Evolutionary conservation across 2,797 vertebrate species (phyloP), one percentile per base, ranked within the genome.

Genomic region (Columba guinea): DNA sequence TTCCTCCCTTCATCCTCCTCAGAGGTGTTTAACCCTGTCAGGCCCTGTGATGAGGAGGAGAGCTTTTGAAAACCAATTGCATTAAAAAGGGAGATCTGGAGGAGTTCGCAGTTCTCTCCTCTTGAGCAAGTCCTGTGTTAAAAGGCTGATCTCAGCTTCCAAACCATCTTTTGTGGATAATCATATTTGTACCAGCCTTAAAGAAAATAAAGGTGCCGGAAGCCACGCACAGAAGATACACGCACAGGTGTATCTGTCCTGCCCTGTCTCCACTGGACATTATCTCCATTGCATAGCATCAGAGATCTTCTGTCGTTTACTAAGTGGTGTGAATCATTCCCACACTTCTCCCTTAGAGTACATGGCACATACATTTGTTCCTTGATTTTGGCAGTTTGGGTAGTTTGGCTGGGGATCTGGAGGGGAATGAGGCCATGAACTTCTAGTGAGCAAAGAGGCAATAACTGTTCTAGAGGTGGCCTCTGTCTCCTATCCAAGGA

Each of bases 1-100:
- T 96, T 96, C 97, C 97, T 97, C 87, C 94, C 80, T 81, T 27
- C 84, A 77, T 35, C 93, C 93, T 95, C 96, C 95, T 81, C n/a
- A 0, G 12, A 70, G 67, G 62, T 79, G 87, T 80, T 94, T 83
- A 92, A 94, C 89, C 77, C 71, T 10, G 0, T 32, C 71, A 51
- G 77, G 27, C 60, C 23, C 26, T 5, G 44, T 30, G 82, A 94
- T 80, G 96, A 87, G 93, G 95, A 92, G 96, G 90, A 94, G 67
- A 84, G 83, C 34, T 76, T 94, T 91, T 32, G 9, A 67, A 84
- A 96, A 52, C 8, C 74, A 74, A 91, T 56, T 90, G 80, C 77
- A 18, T 88, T 82, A 53, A 26, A 64, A 46, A 58, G 35, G 46
- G 44, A 86, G 59, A 32, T 22, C 59, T 74, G 93, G 68, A 44